phyloP scores from a whole-genome alignment of 2,797 vertebrate genomes.

The Melanotaenia maccullochi region DNA sequence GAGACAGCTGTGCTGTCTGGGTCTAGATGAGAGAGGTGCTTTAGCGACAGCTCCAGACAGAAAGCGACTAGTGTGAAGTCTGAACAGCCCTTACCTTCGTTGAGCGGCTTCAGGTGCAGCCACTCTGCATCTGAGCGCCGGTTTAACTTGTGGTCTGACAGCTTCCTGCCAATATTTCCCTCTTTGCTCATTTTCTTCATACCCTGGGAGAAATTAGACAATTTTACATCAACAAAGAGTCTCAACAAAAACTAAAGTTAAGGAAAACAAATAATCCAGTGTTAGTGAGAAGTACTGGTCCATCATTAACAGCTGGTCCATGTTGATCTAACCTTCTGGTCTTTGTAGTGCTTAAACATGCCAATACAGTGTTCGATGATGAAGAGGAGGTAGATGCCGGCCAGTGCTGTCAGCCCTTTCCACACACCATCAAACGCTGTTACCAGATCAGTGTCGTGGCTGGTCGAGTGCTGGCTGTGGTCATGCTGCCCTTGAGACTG shows the following conservation, averaged over 20 bases:
- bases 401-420: conserved; percentile 94
- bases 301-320: not conserved
- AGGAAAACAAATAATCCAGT: not conserved
- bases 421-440: conserved; percentile 91
- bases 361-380: conserved; percentile 97
- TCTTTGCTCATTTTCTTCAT: conserved; percentile 83
- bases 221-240: not conserved
- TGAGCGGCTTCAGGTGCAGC: conserved; percentile 93
- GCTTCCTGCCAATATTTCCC: conserved; percentile 90
- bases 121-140: conserved; percentile 93
- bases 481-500: conserved; percentile 92
- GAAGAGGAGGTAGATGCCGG: conserved; percentile 96
- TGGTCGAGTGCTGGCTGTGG: conserved; percentile 77
- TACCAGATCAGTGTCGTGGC: conserved; percentile 64
- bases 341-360: conserved; percentile 96
- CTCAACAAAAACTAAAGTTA: not conserved
- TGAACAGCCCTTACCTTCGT: conserved; percentile 70
- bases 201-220: conserved; percentile 60
- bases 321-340: conserved; percentile 83
- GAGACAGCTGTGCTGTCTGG: conserved; percentile 83
- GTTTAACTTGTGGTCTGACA: conserved; percentile 95
- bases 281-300: not conserved
- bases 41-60: not conserved
- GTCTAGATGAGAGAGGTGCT: conserved; percentile 69
- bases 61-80: not conserved